phyloP scores from a whole-genome alignment of 1,140 invertebrate genomes.

The Micrasema longulum region DNA sequence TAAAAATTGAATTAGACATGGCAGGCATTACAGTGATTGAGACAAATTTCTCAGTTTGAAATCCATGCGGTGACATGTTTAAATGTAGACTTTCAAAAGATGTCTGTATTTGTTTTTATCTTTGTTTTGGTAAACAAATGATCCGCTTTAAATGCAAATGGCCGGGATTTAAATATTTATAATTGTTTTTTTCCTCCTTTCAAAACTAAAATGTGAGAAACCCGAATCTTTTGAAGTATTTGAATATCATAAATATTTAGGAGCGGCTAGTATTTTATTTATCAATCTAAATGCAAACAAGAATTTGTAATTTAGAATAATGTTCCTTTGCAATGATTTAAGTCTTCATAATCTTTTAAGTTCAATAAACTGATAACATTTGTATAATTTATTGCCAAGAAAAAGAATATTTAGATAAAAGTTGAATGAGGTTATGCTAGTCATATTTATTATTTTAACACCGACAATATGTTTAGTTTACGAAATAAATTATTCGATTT shows the following conservation, averaged over 20 bases:
- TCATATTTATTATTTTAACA: no score
- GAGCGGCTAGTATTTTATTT: no score
- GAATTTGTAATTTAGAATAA: no score
- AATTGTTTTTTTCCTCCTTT: background rate
- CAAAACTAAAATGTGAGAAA: background rate
- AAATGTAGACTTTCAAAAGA: slow-evolving; percentile 29
- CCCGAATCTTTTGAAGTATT: background rate
- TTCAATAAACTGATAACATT: no score
- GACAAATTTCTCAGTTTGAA: slow-evolving; percentile 25
- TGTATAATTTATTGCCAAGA: no score
- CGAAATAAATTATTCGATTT: no score
- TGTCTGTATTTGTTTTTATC: slow-evolving; percentile 16
- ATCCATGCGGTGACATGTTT: slow-evolving; percentile 25
- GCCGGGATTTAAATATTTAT: slow-evolving; percentile 5
- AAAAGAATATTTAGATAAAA: no score
- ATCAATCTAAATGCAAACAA: no score
- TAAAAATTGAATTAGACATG: slow-evolving; percentile 8
- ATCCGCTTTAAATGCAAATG: slow-evolving; percentile 19
- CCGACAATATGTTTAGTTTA: no score
- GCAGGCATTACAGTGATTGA: background rate
- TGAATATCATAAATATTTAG: background rate
- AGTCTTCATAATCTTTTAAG: no score
- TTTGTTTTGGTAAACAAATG: slow-evolving; percentile 17
- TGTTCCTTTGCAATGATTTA: no score
- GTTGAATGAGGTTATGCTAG: no score